phyloP scores from a whole-genome alignment of 2,888 invertebrate species.

The Acanthosepion lycidas region DNA sequence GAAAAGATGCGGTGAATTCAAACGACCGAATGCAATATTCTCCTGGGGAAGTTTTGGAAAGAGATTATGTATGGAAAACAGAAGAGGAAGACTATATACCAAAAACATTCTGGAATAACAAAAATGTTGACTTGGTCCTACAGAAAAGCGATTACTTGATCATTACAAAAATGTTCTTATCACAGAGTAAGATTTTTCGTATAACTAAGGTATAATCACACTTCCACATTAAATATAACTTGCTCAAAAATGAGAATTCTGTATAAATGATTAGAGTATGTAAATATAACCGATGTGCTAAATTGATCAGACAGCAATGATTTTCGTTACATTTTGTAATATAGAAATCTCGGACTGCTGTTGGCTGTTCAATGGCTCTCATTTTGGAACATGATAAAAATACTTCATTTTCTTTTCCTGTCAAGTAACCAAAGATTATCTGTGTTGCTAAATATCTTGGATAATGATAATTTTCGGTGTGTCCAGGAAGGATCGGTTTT shows the following conservation, averaged over 20 bases:
- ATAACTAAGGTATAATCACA: not conserved
- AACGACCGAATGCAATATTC: no score
- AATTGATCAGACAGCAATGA: not conserved
- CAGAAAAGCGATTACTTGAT: no score
- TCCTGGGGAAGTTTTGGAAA: no score
- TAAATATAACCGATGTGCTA: not conserved
- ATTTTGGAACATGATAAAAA: not conserved
- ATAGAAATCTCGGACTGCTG: not conserved
- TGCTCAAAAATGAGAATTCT: not conserved
- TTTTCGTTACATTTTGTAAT: not conserved
- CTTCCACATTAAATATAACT: not conserved
- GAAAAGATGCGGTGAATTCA: no score
- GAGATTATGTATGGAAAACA: no score
- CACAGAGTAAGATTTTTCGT: no score
- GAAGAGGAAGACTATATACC: no score
- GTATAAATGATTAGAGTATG: not conserved
- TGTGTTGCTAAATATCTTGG: not conserved
- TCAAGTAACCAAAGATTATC: not conserved
- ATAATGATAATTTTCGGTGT: not conserved
- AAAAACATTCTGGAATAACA: no score
- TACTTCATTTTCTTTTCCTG: not conserved
- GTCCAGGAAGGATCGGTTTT: not conserved
- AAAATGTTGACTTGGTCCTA: no score
- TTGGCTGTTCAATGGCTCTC: not conserved
- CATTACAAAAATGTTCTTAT: no score